Base-by-base conservation (phyloP, 2,797 vertebrate species). In the Pipistrellus pygmaeus region DNA sequence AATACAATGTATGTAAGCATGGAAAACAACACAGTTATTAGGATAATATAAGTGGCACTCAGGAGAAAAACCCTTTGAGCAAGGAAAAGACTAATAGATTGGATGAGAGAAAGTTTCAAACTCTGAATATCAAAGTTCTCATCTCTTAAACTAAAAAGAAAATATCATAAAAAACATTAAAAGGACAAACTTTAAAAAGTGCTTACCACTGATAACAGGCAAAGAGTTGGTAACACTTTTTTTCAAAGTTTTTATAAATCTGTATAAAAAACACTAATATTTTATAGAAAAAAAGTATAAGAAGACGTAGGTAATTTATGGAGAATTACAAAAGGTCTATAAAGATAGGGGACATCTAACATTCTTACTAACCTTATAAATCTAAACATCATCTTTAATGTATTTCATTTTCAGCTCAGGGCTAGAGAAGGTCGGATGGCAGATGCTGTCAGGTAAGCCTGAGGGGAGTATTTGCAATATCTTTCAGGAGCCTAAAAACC, bases 241-340 rank as follows among this genome's bases (percentile, higher is more conserved):
- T 71, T 82, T 85, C 2, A 83, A 71, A 60, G 38, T 55, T 90
- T 91, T 93, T 32, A 84, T 85, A 71, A 90, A 73, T 55, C 30
- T 55, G 4, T 57, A 51, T 83, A 62, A 90, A 90, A 88, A 91
- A 57, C 73, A 77, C 10, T 77, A 41, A 86, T 3, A 69, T 25
- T 60, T 41, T 27, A 73, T 12, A 51, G 46, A 10, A 66, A 64
- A 81, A 80, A 73, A 84, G 48, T 44, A 10, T 77, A 7, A 82
- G 41, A 53, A 76, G 32, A 15, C 17, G 71, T 2, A 14, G 27
- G 17, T 20, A 44, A 55, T 53, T 83, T 48, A 51, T 32, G 25
- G 66, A 68, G 44, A 80, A 68, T 85, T 66, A 72, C n/a, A 51
- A 69, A 68, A 30, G 17, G 48, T 48, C 15, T 57, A 6, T 62